Conservation (phyloP, 2,888 invertebrate genomes). For the Cephus spinipes region DNA sequence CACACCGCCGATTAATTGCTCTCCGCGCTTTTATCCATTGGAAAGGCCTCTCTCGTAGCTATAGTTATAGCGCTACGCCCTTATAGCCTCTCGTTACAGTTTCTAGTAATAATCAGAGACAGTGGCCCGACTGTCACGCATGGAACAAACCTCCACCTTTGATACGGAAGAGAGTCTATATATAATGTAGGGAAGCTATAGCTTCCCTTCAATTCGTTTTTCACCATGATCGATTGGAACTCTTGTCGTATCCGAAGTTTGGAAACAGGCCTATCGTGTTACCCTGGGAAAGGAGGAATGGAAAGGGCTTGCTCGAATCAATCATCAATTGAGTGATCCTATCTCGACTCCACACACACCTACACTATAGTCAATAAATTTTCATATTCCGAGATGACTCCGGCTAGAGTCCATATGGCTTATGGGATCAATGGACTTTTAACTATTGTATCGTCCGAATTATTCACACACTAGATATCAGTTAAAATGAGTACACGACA, state of each 20-base stretch:
- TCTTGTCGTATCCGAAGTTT: not conserved
- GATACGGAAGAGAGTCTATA: not conserved
- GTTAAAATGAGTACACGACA: not conserved
- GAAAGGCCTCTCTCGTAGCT: not conserved
- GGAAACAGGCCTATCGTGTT: not conserved
- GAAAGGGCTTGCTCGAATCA: not conserved
- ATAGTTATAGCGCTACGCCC: no score
- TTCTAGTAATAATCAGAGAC: not conserved
- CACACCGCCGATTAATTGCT: conserved; percentile 51
- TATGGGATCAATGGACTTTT: not conserved
- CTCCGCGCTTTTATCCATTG: not conserved
- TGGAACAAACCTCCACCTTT: not conserved
- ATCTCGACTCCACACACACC: not conserved
- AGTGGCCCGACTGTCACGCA: not conserved
- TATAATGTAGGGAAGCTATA: no score
- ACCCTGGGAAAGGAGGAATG: not conserved
- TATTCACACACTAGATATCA: not conserved
- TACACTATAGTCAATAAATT: not conserved
- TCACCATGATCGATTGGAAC: not conserved
- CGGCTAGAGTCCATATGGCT: not conserved
- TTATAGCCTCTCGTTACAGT: not conserved
- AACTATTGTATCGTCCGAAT: not conserved
- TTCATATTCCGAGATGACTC: not conserved
- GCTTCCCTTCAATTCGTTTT: not conserved
- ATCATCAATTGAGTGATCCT: not conserved